A percentile compares a stretch with the other conserved stretches of the same genome.
phyloP scores from a whole-genome alignment of 2,888 invertebrate species.

The Pseudococcus longispinus region DNA sequence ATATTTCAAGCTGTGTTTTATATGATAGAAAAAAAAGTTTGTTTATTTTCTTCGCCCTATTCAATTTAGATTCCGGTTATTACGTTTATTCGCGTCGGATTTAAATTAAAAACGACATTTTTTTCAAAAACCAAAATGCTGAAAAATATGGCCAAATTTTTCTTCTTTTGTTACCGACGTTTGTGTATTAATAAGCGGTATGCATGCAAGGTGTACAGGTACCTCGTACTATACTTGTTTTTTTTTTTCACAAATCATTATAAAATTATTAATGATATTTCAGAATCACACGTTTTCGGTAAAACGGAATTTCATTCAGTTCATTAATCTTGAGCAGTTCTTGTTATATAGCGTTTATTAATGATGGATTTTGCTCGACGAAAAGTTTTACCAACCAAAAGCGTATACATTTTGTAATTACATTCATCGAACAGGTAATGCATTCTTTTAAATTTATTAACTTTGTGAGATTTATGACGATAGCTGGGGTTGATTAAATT shows the following conservation, averaged over 20 bases:
- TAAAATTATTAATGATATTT: slow-evolving; percentile 44
- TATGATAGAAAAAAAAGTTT: slow-evolving; percentile 26
- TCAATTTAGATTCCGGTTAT: slow-evolving; percentile 3
- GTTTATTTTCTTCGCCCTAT: slow-evolving; percentile 1
- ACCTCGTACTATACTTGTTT: neutral
- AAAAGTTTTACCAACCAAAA: slow-evolving; percentile 11
- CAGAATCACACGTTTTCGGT: slow-evolving; percentile 35
- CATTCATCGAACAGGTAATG: slow-evolving; percentile 39
- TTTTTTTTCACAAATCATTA: slow-evolving; percentile 25
- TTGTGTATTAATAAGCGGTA: neutral
- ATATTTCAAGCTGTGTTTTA: slow-evolving; percentile 6
- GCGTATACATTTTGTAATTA: slow-evolving; percentile 38
- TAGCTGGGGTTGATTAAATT: neutral
- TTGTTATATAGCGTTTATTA: slow-evolving; percentile 37
- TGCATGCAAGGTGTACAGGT: neutral
- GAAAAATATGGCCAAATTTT: neutral
- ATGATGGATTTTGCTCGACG: slow-evolving; percentile 37
- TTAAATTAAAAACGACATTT: slow-evolving; percentile 34
- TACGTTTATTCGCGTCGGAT: slow-evolving; percentile 20
- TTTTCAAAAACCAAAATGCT: neutral
- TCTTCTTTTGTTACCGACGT: neutral
- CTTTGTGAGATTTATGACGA: slow-evolving; percentile 31
- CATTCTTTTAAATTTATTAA: slow-evolving; percentile 38
- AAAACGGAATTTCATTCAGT: slow-evolving; percentile 37
- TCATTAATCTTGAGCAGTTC: slow-evolving; percentile 45